Conservation (phyloP, 2,797 vertebrate genomes). For the Prunella strophiata region DNA sequence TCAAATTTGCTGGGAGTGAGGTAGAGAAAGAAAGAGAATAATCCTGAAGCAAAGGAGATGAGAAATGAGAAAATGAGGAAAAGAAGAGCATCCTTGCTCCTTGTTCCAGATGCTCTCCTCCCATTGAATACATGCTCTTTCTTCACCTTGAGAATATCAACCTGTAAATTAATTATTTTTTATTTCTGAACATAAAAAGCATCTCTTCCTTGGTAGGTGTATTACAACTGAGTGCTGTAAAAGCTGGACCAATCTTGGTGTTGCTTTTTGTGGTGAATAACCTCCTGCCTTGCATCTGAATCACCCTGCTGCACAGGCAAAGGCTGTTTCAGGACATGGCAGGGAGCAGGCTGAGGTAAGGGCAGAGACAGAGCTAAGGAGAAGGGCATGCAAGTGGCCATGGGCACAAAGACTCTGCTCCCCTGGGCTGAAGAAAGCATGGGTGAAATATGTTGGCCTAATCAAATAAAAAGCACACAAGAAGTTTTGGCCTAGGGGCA, state of each 20-base stretch:
- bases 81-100: background rate
- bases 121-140: accelerated
- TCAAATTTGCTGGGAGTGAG: background rate
- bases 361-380: background rate
- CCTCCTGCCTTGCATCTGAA: background rate
- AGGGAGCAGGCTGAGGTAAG: background rate
- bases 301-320: background rate
- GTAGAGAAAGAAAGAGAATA: background rate
- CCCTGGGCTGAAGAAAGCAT: background rate
- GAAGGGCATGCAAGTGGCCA: background rate
- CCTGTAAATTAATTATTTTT: background rate
- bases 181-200: background rate
- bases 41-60: background rate
- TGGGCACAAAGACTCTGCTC: background rate
- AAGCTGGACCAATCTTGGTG: background rate
- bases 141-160: background rate
- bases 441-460: background rate
- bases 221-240: background rate
- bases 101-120: background rate
- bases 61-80: background rate
- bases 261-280: background rate
- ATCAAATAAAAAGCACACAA: background rate
- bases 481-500: background rate
- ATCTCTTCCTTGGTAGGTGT: background rate
- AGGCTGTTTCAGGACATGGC: background rate